Percentiles rank a stretch among this genome's conserved stretches.
phyloP scores from a whole-genome alignment of 64 coral and sea anemone genomes.

The Porites australiensis region DNA sequence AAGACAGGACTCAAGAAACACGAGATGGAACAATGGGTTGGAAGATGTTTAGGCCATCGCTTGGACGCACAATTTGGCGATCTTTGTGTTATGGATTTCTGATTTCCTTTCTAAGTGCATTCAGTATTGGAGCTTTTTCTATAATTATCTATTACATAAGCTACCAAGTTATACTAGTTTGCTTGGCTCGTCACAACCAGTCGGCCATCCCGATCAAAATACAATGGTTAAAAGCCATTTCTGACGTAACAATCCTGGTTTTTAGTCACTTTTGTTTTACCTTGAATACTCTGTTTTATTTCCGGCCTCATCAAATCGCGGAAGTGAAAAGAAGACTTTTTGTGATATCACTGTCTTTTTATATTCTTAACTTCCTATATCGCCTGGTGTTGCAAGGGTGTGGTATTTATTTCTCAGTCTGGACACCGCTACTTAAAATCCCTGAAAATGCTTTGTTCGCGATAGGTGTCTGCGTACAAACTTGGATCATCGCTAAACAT shows the following conservation, averaged over 20 bases:
- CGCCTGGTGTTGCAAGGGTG: neutral
- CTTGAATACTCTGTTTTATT: neutral
- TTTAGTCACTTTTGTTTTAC: neutral
- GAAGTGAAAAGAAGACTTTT: neutral
- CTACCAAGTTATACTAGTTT: neutral
- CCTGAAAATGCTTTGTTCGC: neutral
- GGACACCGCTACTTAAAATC: neutral
- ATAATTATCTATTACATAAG: neutral
- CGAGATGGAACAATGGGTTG: neutral
- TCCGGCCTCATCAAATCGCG: neutral
- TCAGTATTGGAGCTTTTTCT: neutral
- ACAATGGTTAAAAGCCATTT: neutral
- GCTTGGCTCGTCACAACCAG: neutral
- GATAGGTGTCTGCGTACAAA: neutral
- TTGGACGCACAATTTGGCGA: neutral
- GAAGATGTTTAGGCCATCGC: neutral
- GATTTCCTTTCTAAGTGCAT: neutral
- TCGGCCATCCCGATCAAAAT: neutral
- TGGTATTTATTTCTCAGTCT: neutral
- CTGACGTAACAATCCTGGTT: neutral
- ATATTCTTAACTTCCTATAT: neutral
- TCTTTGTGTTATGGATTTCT: neutral
- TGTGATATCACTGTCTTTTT: neutral
- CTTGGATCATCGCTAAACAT: neutral
- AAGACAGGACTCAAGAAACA: neutral